Conservation (phyloP, 2,113 vertebrate species). For the Aegotheles bennettii region DNA sequence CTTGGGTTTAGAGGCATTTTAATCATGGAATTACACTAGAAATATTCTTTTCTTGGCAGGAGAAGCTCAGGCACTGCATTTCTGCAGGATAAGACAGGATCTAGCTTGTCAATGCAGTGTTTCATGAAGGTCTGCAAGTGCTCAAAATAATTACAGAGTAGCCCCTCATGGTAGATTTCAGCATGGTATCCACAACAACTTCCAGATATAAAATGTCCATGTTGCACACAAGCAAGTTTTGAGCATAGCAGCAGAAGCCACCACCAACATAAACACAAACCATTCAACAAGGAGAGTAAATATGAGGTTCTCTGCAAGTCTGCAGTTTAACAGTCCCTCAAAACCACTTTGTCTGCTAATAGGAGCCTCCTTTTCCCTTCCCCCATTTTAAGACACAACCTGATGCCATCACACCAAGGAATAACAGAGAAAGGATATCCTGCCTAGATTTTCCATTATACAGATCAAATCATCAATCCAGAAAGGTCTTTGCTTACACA, state of each 20-base stretch:
- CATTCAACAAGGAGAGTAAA: neutral
- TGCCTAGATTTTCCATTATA: slow-evolving; percentile 59
- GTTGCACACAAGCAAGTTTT: neutral
- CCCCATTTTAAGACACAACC: slow-evolving; percentile 9
- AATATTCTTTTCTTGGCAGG: neutral
- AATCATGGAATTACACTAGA: neutral
- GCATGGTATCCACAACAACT: neutral
- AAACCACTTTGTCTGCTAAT: neutral
- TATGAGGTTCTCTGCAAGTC: neutral
- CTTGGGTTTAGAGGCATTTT: neutral
- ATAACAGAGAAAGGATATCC: slow-evolving; percentile 64
- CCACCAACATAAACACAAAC: neutral
- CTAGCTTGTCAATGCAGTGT: neutral
- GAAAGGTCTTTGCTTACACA: slow-evolving; percentile 14
- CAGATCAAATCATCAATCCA: slow-evolving; percentile 28
- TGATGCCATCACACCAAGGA: slow-evolving; percentile 53
- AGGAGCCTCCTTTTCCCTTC: slow-evolving; percentile 42
- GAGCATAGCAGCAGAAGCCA: neutral
- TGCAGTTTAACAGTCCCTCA: slow-evolving; percentile 18
- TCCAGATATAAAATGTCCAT: slow-evolving; percentile 15
- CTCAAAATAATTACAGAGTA: slow-evolving; percentile 52
- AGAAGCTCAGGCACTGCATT: neutral
- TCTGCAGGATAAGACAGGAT: neutral
- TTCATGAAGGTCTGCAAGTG: slow-evolving; percentile 35
- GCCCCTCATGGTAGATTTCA: slow-evolving; percentile 27